phyloP scores from a whole-genome alignment of 2,797 vertebrate species.

The Rhinophrynus dorsalis region DNA sequence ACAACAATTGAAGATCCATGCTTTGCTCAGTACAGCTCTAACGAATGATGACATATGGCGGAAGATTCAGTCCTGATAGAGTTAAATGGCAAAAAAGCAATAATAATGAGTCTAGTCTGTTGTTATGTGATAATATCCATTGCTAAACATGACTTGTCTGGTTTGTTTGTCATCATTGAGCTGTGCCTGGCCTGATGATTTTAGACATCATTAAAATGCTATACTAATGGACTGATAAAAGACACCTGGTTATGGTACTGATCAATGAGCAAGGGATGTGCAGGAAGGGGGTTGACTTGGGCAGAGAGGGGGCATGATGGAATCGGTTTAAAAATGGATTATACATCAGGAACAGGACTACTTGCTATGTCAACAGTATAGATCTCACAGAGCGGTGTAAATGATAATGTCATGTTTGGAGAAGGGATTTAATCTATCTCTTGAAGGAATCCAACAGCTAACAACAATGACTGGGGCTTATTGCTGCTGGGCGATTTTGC shows the following conservation, averaged over 20 bases:
- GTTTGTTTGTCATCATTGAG: slow-evolving; percentile 7
- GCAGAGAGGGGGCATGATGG: slow-evolving; percentile 13
- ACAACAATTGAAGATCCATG: no score
- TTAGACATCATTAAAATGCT: slow-evolving; percentile 5
- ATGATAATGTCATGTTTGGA: slow-evolving; percentile 49
- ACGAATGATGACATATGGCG: no score
- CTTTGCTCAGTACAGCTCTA: no score
- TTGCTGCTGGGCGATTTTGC: background rate
- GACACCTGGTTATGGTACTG: slow-evolving; percentile 15
- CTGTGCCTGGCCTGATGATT: background rate
- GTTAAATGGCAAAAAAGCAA: background rate
- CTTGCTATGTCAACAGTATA: slow-evolving; percentile 41
- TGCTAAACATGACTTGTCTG: no score
- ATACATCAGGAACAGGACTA: slow-evolving; percentile 23
- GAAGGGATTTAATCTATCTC: slow-evolving; percentile 40
- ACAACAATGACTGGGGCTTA: slow-evolving; percentile 29
- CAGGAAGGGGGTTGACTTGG: slow-evolving; percentile 15
- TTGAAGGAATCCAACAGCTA: slow-evolving; percentile 11
- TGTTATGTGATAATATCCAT: no score
- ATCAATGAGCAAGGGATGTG: slow-evolving; percentile 26
- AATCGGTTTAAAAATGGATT: slow-evolving; percentile 33
- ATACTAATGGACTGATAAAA: slow-evolving; percentile 24
- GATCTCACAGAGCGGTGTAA: slow-evolving; percentile 34
- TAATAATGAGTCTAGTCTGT: no score
- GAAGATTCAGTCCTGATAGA: background rate